Evolutionary conservation across 2,113 vertebrate species (phyloP).

Genomic region (Bettongia penicillata): DNA sequence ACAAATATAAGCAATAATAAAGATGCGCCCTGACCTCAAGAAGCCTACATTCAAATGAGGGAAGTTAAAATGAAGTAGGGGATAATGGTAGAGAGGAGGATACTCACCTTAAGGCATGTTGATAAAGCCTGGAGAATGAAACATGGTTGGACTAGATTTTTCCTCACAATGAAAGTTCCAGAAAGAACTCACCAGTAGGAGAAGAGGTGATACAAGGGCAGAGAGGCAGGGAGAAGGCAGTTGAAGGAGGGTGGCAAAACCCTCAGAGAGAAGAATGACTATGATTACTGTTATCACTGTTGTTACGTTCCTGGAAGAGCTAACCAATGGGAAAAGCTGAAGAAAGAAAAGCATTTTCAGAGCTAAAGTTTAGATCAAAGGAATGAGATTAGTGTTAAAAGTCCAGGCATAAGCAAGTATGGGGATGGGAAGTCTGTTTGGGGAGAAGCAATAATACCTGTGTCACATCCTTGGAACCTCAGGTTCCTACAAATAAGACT

Average conservation of each 20-base stretch:
- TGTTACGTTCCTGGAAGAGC: background rate
- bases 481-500: background rate
- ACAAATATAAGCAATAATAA: background rate
- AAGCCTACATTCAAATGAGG: no score
- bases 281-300: background rate
- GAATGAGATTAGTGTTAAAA: background rate
- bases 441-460: background rate
- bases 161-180: background rate
- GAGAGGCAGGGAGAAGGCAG: no score
- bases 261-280: background rate
- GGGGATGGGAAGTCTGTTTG: background rate
- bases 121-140: background rate
- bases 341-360: background rate
- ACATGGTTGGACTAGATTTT: background rate
- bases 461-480: background rate
- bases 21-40: background rate
- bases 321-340: background rate
- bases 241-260: background rate
- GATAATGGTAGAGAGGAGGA: background rate
- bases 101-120: background rate
- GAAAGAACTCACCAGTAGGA: background rate
- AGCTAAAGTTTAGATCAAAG: background rate
- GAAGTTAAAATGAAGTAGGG: background rate
- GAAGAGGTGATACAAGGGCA: background rate
- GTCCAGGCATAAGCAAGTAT: background rate